Evolutionary conservation across 2,797 vertebrate genomes (phyloP).

Genomic region (Propithecus deckenii): DNA sequence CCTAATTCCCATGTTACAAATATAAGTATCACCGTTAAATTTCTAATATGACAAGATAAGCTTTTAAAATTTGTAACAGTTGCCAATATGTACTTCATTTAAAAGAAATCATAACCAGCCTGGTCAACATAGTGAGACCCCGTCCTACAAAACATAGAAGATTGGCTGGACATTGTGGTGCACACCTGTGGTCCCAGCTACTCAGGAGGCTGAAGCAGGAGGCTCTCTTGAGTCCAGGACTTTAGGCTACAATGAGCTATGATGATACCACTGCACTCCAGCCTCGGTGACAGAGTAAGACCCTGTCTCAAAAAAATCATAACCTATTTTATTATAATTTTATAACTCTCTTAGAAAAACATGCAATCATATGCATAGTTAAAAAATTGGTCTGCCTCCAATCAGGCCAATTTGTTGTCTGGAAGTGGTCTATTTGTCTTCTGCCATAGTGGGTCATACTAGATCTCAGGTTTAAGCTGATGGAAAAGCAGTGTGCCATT

Average conservation of each 20-base stretch:
- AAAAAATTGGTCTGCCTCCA: background rate
- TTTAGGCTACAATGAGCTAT: background rate
- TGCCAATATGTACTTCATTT: background rate
- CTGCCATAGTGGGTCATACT: background rate
- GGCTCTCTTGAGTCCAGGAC: background rate
- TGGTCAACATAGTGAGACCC: background rate
- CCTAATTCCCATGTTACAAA: background rate
- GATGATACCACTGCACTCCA: background rate
- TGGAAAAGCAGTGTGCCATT: background rate
- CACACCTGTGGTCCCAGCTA: background rate
- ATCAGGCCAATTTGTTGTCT: background rate
- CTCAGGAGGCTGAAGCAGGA: background rate
- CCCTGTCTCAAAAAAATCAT: background rate
- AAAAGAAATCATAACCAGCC: background rate
- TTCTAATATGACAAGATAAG: background rate
- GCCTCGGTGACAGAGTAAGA: background rate
- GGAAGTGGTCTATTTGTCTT: background rate
- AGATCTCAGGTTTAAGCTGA: background rate
- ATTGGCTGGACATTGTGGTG: background rate
- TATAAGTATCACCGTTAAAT: background rate
- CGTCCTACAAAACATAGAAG: background rate
- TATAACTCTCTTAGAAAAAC: background rate
- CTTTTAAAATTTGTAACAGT: background rate
- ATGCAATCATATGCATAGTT: background rate
- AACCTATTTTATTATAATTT: background rate